Conservation (phyloP, 2,113 vertebrate genomes). For the Otolemur garnettii region DNA sequence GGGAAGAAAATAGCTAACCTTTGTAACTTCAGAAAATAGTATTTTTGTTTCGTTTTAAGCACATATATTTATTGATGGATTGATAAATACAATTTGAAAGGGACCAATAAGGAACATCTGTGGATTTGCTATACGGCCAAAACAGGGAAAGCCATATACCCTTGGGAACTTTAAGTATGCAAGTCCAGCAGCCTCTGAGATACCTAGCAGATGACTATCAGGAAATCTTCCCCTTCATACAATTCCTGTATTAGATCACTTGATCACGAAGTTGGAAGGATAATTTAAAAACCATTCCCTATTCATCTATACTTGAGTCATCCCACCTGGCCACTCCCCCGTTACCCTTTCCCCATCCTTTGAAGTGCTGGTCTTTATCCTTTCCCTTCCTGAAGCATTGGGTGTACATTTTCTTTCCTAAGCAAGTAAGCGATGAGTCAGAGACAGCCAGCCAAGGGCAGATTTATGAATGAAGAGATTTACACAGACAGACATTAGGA, state of each 20-base stretch:
- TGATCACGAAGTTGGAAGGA: constrained; percentile 62
- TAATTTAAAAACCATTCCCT: constrained; percentile 56
- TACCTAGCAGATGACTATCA: constrained; percentile 50
- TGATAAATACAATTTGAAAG: constrained; percentile 83
- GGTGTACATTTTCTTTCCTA: constrained; percentile 29
- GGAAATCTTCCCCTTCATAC: constrained; percentile 60
- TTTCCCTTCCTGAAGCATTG: constrained; percentile 36
- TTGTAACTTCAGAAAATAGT: constrained; percentile 20
- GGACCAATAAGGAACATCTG: constrained; percentile 82
- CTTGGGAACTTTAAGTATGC: constrained; percentile 71
- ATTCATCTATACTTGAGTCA: constrained; percentile 1
- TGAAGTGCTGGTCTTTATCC: neutral
- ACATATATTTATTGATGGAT: constrained; percentile 82
- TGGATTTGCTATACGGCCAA: constrained; percentile 75
- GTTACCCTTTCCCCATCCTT: neutral
- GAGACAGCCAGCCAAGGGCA: constrained; percentile 67
- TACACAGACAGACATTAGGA: neutral
- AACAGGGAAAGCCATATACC: constrained; percentile 61
- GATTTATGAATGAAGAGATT: constrained; percentile 22
- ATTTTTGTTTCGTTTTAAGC: constrained; percentile 58
- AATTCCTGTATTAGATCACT: constrained; percentile 67
- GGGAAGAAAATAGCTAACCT: constrained; percentile 30
- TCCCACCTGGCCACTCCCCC: neutral
- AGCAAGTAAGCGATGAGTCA: constrained; percentile 46
- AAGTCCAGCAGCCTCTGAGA: constrained; percentile 70